Evolutionary conservation across 2,797 vertebrate genomes (phyloP), one percentile per base, ranked within the genome.

Genomic region (Phaenicophaeus curvirostris): DNA sequence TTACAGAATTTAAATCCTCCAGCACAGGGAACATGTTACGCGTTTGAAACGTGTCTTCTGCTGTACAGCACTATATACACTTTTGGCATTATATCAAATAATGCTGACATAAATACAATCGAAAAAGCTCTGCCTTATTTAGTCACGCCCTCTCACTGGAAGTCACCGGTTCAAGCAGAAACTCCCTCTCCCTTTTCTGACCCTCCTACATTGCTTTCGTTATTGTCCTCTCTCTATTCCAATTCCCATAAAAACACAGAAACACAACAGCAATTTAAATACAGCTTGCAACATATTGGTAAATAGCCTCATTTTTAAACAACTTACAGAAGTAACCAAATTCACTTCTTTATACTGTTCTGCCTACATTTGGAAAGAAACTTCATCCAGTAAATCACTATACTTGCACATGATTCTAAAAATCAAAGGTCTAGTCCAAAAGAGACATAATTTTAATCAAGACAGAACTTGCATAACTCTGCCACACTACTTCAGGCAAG

Each of bases 121-220:
- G 67, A 67, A 91, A 95, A 74, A 61, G 83, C 72, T 80, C 86
- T 39, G 73, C 83, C 90, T 84, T 87, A 20, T 42, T 96, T 87
- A 91, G 93, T 96, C 95, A 95, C 92, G 14, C 94, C 96, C 94
- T 96, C 95, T 95, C 80, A 82, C 66, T 95, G 90, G 72, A 95
- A 95, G 92, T 89, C 95, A 85, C 90, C 80, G 74, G 84, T 77
- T 96, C 94, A 92, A 85, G 94, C 39, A 95, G 88, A 93, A 96
- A 96, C 95, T 95, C 95, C 85, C 93, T 95, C 96, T 95, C 91
- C 87, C 84, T 93, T 57, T 95, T 86, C 80, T 94, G 88, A 95
- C 85, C 93, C 2, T 96, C 94, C 94, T 86, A 96, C 95, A 0
- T 42, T 59, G 63, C 94, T 94, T 94, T 96, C 86, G 77, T 84